phyloP scores from a whole-genome alignment of 2,113 vertebrate species.

The Cepphus grylle region DNA sequence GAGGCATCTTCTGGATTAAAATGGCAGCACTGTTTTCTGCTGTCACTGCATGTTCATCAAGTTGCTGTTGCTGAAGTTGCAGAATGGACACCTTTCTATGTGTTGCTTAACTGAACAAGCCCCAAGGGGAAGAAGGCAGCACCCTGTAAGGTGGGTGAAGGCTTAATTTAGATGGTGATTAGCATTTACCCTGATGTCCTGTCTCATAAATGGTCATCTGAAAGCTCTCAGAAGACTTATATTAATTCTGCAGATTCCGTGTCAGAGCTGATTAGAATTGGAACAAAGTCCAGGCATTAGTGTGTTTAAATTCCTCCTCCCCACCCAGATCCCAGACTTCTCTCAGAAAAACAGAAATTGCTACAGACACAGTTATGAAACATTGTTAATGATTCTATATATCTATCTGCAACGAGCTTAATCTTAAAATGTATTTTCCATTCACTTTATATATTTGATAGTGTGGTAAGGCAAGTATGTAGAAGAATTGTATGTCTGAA shows the following conservation, averaged over 20 bases:
- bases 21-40: not conserved
- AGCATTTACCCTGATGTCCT: not conserved
- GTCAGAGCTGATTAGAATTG: not conserved
- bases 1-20: not conserved
- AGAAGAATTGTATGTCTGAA: not conserved
- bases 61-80: not conserved
- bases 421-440: not conserved
- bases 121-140: not conserved
- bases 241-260: not conserved
- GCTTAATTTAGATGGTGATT: not conserved
- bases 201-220: not conserved
- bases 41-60: not conserved
- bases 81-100: not conserved
- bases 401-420: not conserved
- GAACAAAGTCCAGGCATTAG: not conserved
- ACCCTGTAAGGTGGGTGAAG: not conserved
- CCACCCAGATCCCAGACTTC: not conserved
- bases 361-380: not conserved
- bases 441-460: not conserved
- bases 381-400: not conserved
- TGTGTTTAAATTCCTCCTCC: not conserved
- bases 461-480: not conserved
- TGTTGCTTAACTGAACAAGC: not conserved
- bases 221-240: not conserved
- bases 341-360: not conserved